phyloP scores from a whole-genome alignment of 2,797 vertebrate genomes.

The Phylloscopus collybita region DNA sequence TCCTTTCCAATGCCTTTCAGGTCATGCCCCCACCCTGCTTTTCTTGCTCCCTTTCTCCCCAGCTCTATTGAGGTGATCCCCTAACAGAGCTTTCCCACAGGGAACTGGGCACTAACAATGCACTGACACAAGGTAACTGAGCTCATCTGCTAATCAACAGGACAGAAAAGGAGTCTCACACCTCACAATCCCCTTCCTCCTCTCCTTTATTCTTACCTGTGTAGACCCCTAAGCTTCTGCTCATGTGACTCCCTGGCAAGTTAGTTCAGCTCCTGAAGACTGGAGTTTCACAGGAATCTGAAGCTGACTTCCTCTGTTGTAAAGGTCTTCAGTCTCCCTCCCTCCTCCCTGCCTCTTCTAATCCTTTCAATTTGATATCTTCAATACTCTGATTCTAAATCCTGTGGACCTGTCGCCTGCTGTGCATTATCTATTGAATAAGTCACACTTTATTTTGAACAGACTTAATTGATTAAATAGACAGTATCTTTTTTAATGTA shows the following conservation, averaged over 20 bases:
- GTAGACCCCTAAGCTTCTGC: not conserved
- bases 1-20: not conserved
- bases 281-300: not conserved
- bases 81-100: not conserved
- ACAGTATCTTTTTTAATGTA: not conserved
- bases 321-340: not conserved
- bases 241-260: not conserved
- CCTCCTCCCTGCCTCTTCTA: not conserved
- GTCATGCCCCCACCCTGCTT: not conserved
- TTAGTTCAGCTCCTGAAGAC: not conserved
- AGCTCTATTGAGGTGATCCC: accelerated
- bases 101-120: not conserved
- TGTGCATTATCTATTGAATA: not conserved
- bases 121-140: not conserved
- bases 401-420: not conserved
- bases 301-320: not conserved
- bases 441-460: not conserved
- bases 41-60: not conserved
- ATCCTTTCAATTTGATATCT: constrained; percentile 13
- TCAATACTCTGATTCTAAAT: not conserved
- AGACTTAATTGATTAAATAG: not conserved
- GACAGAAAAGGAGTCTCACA: not conserved
- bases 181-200: not conserved
- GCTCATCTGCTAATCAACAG: not conserved
- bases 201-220: not conserved